Evolutionary conservation across 2,113 vertebrate genomes (phyloP), one percentile per base, ranked within the genome.

Genomic region (Chamaetylas fuelleborni): DNA sequence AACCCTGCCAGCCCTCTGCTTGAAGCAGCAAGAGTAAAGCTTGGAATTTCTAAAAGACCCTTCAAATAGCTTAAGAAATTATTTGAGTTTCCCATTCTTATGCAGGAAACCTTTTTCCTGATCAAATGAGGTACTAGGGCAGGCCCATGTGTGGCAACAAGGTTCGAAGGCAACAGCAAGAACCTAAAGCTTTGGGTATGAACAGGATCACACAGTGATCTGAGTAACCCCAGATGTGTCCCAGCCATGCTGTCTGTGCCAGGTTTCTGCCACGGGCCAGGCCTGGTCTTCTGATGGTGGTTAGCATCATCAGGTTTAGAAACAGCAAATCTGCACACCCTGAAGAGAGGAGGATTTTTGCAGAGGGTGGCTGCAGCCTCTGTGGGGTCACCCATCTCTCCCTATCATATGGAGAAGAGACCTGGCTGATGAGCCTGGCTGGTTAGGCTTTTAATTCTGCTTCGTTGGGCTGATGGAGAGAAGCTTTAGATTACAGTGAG

Each of bases 161-260:
- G 26, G 70, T 51, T 74, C 31, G 56, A 88, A 61, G 45, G 40
- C 45, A 85, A 54, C 40, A 64, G 19, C 7, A 65, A 78, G 53
- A 78, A 33, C 65, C 47, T 40, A 65, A 26, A 76, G 24, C 53
- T 79, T 57, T 61, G 61, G 20, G 19, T 43, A 14, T 34, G 66
- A 71, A 51, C 26, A 53, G 47, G 42, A 57, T 47, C 23, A 51
- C 50, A 13, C 8, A 50, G 61, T 26, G 72, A 64, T 57, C 18
- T 43, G n/a, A 78, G 31, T 48, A 61, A 57, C 12, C 17, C 11
- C 28, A 28, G 78, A 25, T 23, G 8, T 50, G 29, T 81, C 43
- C 34, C 47, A 81, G 64, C 9, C 64, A 54, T 0, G 0, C 22
- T 2, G 1, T 64, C 34, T 84, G 64, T 77, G 38, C 34, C 78